Evolutionary conservation across 2,797 vertebrate species (phyloP), one percentile per base, ranked within the genome.

Genomic region (Molossus alvarezi): DNA sequence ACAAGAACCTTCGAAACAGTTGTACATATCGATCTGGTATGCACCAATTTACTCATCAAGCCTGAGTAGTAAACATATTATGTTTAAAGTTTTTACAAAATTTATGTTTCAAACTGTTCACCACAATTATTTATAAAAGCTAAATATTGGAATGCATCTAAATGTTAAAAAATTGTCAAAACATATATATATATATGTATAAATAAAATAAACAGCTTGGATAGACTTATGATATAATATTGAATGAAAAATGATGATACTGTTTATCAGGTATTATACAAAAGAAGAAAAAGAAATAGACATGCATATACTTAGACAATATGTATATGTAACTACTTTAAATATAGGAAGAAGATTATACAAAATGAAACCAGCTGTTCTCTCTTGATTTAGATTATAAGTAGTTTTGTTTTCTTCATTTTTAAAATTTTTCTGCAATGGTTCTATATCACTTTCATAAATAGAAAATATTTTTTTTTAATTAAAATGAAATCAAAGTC

Each of bases 311-410:
- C 33, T 45, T 71, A 41, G 75, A 20, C 41, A 88, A 79, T 84
- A 37, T 53, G 51, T 65, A 33, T 64, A 29, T 2, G 20, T 51
- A 23, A 62, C 18, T 79, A 13, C 21, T 89, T 82, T 89, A 81
- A 79, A 82, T 67, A 79, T 51, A 12, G 21, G 20, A 73, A 90
- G 45, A 93, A 83, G 73, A 73, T 62, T 73, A 62, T 33, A 29
- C 33, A 58, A 96, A 89, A 29, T 62, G 27, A 95, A 95, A 69
- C 13, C 12, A 77, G 21, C 53, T 48, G 1, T 94, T 95, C 33
- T 72, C 48, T 82, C 23, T 86, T 84, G 20, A 87, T 58, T 95
- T 87, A 48, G 5, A 29, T 88, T 65, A 57, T 17, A 92, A 5
- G 11, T 82, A 5, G 5, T 67, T 87, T 57, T 48, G 25, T 95